These are phyloP conservation scores for Myiotriccus ornatus DNA, from an alignment of 2,797 vertebrate species.

Conservation along the genomic window DNA sequence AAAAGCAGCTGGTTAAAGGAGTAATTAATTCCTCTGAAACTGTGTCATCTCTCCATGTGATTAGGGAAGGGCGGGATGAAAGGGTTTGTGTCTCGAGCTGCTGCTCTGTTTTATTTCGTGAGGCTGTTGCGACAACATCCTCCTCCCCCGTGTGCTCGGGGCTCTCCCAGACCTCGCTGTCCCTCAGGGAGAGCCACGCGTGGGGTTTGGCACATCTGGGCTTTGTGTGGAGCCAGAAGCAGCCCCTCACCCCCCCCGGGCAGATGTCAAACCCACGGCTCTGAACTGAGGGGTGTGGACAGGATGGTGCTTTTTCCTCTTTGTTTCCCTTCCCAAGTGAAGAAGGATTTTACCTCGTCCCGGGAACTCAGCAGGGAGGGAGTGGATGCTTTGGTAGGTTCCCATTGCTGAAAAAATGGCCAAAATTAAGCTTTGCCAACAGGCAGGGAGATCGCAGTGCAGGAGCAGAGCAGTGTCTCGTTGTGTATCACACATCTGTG, in stretches of 20 bases:
- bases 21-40: neutral
- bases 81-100: neutral
- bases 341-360: neutral
- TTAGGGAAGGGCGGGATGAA: neutral
- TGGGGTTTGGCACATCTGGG: neutral
- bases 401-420: neutral
- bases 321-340: neutral
- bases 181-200: fast-evolving
- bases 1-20: neutral
- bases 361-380: neutral
- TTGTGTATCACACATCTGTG: fast-evolving
- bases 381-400: neutral
- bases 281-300: neutral
- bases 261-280: fast-evolving
- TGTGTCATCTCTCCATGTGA: neutral
- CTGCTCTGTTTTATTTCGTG: neutral
- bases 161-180: neutral
- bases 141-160: fast-evolving
- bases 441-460: neutral
- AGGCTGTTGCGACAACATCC: neutral
- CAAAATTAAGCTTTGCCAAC: neutral
- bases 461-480: neutral
- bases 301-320: neutral
- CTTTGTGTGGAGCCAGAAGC: neutral
- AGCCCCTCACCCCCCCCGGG: fast-evolving